Evolutionary conservation across 2,113 vertebrate species (phyloP).

Genomic region (Porphyrio hochstetteri): DNA sequence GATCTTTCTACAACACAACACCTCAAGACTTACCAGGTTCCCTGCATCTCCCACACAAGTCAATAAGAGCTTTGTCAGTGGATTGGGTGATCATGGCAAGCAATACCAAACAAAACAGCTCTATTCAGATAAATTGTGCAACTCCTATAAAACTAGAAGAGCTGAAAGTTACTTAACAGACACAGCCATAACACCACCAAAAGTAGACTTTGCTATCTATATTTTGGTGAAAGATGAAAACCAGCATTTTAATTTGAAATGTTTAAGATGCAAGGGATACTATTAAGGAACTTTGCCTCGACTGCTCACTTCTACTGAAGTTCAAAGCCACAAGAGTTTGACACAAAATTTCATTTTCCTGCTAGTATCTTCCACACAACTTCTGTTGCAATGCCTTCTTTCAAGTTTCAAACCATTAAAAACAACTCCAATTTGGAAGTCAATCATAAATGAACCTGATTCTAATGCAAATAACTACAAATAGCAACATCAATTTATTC

Average conservation of each 20-base stretch:
- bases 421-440: neutral
- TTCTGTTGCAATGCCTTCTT: neutral
- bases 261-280: neutral
- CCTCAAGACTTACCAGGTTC: neutral
- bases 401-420: neutral
- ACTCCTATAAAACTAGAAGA: neutral
- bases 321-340: neutral
- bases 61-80: neutral
- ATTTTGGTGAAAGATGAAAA: neutral
- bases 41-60: neutral
- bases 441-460: neutral
- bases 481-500: neutral
- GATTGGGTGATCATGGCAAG: neutral
- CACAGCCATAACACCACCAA: neutral
- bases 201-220: neutral
- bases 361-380: neutral
- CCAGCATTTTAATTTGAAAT: neutral
- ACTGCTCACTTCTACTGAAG: neutral
- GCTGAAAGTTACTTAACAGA: fast-evolving
- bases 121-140: neutral
- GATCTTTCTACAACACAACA: neutral
- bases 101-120: neutral
- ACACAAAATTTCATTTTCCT: neutral
- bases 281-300: neutral
- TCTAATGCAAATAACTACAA: neutral